phyloP scores from a whole-genome alignment of 2,113 vertebrate genomes.

The Pseudorasbora parva region DNA sequence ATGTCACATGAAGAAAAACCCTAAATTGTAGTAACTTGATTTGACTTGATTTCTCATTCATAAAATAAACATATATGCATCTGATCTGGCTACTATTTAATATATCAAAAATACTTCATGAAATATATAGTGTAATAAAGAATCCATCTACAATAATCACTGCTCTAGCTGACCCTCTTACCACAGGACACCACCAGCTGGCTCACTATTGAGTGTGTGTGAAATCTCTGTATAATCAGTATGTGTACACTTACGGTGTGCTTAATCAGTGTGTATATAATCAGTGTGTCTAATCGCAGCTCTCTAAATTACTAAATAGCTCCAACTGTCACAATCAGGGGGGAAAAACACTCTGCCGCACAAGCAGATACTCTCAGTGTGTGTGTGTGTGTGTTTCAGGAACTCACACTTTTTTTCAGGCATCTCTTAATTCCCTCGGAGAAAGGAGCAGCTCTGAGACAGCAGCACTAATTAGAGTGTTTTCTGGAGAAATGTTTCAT shows the following conservation, averaged over 20 bases:
- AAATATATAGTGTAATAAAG: neutral
- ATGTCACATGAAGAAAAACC: neutral
- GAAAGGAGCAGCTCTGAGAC: neutral
- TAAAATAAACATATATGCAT: neutral
- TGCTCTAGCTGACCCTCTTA: neutral
- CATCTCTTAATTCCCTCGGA: neutral
- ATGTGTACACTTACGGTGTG: neutral
- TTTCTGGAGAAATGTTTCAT: conserved; percentile 7
- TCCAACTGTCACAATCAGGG: conserved; percentile 14
- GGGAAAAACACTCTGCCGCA: neutral
- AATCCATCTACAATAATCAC: neutral
- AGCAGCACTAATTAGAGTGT: conserved; percentile 1
- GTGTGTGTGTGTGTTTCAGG: neutral
- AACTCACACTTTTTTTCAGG: neutral
- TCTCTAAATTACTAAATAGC: conserved; percentile 40
- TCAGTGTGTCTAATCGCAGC: conserved; percentile 25
- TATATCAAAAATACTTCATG: neutral
- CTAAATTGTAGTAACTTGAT: no score
- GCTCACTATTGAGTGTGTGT: neutral
- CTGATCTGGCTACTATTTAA: neutral
- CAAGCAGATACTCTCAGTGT: neutral
- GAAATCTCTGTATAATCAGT: neutral
- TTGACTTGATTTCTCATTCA: neutral
- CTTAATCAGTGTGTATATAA: conserved; percentile 43
- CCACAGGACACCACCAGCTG: neutral